Evolutionary conservation across 2,888 invertebrate species (phyloP), one percentile per base, ranked within the genome.

Genomic region (Drosophila infuscata): DNA sequence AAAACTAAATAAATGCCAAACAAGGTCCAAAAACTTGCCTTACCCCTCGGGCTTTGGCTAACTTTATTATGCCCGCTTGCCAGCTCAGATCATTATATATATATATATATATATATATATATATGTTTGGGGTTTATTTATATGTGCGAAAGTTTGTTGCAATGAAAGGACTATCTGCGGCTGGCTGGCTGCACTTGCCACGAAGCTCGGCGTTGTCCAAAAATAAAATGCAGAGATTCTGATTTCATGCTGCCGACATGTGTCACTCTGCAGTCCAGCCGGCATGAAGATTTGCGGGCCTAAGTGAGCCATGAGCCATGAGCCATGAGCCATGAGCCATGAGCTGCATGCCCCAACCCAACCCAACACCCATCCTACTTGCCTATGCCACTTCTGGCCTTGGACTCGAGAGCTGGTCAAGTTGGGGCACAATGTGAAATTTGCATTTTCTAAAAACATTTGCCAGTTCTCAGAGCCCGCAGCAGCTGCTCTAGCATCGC

Each of bases 161-260:
- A 78, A 82, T 84, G 79, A 70, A 70, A 74, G 79, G 66, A 64
- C 82, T 89, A 83, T 86, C 91, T 87, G 89, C 52, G 74, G 71
- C 71, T 70, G 67, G 70, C 71, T 70, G 69, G 70, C 60, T 72
- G 67, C 46, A 46, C 15, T 61, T 62, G 74, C 86, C 85, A 84
- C 73, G 59, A 46, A 46, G 86, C 89, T 87, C 72, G 70, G 79
- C 54, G 63, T 65, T 83, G 81, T 64, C 79, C 80, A 70, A 56
- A 82, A 88, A 71, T 89, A 79, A 79, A 89, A 74, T 88, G 90
- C 77, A 83, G 82, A 84, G 86, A 91, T 87, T 91, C 79, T 74
- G 85, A 87, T 87, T 91, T 89, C 76, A 82, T 92, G 92, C 84
- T 91, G 90, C 91, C 92, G 91, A 92, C 92, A 91, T 91, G 92